phyloP scores from a whole-genome alignment of 2,888 invertebrate species.

The Ischnus inquisitorius region DNA sequence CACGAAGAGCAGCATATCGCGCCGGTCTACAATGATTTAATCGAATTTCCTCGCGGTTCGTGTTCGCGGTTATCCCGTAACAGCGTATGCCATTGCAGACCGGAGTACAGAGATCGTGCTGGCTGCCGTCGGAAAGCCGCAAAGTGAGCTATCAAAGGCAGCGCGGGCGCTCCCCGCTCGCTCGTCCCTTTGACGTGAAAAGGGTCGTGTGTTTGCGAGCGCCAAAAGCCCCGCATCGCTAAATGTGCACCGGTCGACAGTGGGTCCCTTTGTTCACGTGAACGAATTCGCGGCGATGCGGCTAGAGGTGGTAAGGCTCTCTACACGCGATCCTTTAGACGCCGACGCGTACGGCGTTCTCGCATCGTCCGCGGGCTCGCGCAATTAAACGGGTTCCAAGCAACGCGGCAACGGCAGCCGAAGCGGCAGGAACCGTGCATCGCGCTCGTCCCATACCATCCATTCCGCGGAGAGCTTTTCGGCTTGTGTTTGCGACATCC shows the following conservation, averaged over 20 bases:
- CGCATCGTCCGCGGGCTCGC: slow-evolving; percentile 24
- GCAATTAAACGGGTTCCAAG: slow-evolving; percentile 57
- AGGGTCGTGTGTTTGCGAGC: slow-evolving; percentile 23
- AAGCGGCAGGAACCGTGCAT: slow-evolving; percentile 36
- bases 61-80: background rate
- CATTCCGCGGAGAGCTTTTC: slow-evolving; percentile 47
- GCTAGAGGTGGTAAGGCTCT: slow-evolving; percentile 32
- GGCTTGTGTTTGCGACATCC: slow-evolving; percentile 63
- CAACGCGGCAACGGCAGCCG: slow-evolving; percentile 3
- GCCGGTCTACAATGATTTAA: background rate
- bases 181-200: slow-evolving; percentile 38
- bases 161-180: slow-evolving; percentile 23
- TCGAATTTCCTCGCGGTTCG: background rate
- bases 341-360: slow-evolving; percentile 45
- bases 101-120: slow-evolving; percentile 18
- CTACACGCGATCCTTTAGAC: slow-evolving; percentile 50
- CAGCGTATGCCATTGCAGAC: background rate
- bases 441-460: slow-evolving; percentile 61
- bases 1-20: background rate
- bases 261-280: slow-evolving; percentile 69
- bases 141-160: slow-evolving; percentile 75
- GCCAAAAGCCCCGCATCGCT: slow-evolving; percentile 24
- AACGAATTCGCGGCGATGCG: slow-evolving; percentile 34
- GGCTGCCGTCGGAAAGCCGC: slow-evolving; percentile 55
- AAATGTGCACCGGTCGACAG: slow-evolving; percentile 50